A percentile compares a stretch with the other conserved stretches of the same genome.
Evolutionary conservation across 2,113 vertebrate genomes (phyloP).

Genomic region (Rousettus leschenaultii): DNA sequence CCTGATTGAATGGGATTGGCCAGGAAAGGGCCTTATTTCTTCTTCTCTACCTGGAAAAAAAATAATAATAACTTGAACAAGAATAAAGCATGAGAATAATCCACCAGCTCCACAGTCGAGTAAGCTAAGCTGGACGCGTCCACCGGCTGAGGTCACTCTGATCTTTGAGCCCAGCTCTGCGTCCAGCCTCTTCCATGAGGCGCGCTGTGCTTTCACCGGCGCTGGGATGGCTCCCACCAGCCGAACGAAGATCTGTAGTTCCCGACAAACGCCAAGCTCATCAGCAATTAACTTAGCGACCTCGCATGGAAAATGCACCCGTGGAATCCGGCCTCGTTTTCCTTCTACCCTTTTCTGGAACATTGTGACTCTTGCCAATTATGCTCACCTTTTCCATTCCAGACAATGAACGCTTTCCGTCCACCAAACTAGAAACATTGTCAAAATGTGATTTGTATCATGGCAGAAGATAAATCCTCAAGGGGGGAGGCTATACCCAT

Average conservation of each 20-base stretch:
- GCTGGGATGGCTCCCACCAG: rapidly evolving
- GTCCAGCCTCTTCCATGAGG: rapidly evolving
- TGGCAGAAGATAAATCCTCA: background rate
- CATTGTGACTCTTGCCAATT: background rate
- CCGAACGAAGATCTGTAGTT: too few relatives aligned
- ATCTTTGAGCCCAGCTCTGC: rapidly evolving
- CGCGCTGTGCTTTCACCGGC: rapidly evolving
- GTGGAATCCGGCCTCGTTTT: rapidly evolving
- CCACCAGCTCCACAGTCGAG: rapidly evolving
- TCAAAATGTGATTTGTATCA: background rate
- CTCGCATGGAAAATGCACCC: rapidly evolving
- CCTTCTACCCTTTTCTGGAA: background rate
- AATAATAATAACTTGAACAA: background rate
- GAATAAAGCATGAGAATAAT: background rate
- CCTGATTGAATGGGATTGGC: too few relatives aligned
- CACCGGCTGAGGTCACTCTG: rapidly evolving
- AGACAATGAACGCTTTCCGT: background rate
- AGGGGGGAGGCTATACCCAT: background rate
- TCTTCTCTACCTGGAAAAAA: background rate
- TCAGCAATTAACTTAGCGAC: background rate
- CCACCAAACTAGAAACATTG: background rate
- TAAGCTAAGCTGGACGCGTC: rapidly evolving
- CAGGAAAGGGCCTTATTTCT: background rate
- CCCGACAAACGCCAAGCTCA: background rate
- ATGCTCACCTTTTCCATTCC: background rate